Evolutionary conservation across 1,140 invertebrate genomes (phyloP).

Genomic region (Drosophila kikkawai): DNA sequence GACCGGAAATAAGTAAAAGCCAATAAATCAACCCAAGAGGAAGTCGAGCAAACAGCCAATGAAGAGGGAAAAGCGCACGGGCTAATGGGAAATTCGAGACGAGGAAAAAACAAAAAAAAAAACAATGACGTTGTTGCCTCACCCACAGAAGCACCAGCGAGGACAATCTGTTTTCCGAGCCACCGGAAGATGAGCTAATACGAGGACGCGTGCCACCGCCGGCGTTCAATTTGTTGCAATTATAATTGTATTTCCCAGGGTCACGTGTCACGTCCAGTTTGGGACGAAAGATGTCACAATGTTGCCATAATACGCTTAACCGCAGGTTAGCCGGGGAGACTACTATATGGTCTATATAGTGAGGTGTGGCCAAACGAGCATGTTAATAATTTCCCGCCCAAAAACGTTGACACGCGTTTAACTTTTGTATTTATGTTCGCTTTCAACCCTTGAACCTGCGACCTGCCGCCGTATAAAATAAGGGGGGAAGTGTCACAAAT

Average conservation of each 20-base stretch:
- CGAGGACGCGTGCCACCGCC: conserved; percentile 60
- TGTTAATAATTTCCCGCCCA: conserved; percentile 64
- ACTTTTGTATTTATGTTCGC: conserved; percentile 37
- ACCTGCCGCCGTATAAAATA: conserved; percentile 18
- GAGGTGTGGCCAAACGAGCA: conserved; percentile 36
- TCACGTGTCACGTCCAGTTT: conserved; percentile 53
- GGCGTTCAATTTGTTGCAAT: conserved; percentile 80
- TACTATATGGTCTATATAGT: background rate
- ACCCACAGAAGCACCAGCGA: background rate
- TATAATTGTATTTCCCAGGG: conserved; percentile 72
- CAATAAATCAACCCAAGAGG: conserved; percentile 67
- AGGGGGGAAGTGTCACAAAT: conserved; percentile 25
- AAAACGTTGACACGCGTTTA: conserved; percentile 62
- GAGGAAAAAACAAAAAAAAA: conserved; percentile 30
- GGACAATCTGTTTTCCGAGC: conserved; percentile 35
- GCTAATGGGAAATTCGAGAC: conserved; percentile 3
- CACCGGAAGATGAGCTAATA: conserved; percentile 73
- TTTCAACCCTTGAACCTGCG: conserved; percentile 48
- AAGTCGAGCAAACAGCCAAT: conserved; percentile 24
- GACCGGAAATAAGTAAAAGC: conserved; percentile 77
- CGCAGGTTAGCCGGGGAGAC: conserved; percentile 32
- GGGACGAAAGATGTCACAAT: conserved; percentile 53
- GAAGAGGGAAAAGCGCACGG: conserved; percentile 28
- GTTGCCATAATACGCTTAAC: conserved; percentile 77
- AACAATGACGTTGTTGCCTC: background rate